Conservation (phyloP, 1,140 invertebrate species). For the Platyura marginata region DNA sequence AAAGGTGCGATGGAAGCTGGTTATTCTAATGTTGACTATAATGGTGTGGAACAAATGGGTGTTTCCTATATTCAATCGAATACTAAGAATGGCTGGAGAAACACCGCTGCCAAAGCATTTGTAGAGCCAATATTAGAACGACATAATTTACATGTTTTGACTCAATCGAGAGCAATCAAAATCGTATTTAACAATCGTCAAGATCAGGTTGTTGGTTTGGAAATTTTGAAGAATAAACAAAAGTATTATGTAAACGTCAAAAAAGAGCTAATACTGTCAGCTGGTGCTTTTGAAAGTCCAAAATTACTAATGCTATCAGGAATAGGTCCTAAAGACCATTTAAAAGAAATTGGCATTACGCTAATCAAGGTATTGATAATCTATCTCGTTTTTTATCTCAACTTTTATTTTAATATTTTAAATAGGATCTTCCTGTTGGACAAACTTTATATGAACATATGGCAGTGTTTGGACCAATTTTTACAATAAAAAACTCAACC, state of each 20-base stretch:
- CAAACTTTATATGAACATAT: slow-evolving; percentile 48
- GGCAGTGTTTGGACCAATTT: slow-evolving; percentile 10
- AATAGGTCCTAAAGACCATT: slow-evolving; percentile 47
- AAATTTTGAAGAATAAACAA: slow-evolving; percentile 19
- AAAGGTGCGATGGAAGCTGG: slow-evolving; percentile 28
- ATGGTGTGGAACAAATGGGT: slow-evolving; percentile 28
- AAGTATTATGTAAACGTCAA: slow-evolving; percentile 26
- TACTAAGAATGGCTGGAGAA: slow-evolving; percentile 34
- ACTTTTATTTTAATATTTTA: neutral
- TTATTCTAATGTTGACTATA: slow-evolving; percentile 31
- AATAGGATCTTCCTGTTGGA: slow-evolving; percentile 43
- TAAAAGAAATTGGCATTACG: slow-evolving; percentile 41
- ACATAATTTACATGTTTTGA: slow-evolving; percentile 38
- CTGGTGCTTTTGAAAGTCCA: slow-evolving; percentile 46
- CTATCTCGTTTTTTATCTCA: neutral
- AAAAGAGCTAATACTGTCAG: slow-evolving; percentile 45
- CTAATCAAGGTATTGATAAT: slow-evolving; percentile 16
- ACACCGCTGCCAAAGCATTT: slow-evolving; percentile 31
- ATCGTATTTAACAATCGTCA: slow-evolving; percentile 27
- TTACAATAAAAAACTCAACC: slow-evolving; percentile 25
- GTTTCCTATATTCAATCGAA: slow-evolving; percentile 31
- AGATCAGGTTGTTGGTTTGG: neutral
- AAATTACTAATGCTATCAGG: slow-evolving; percentile 64
- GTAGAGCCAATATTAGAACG: slow-evolving; percentile 30
- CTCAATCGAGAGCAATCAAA: slow-evolving; percentile 32